Evolutionary conservation across 2,888 invertebrate species (phyloP).

Genomic region (Rhorus exstirpatorius): DNA sequence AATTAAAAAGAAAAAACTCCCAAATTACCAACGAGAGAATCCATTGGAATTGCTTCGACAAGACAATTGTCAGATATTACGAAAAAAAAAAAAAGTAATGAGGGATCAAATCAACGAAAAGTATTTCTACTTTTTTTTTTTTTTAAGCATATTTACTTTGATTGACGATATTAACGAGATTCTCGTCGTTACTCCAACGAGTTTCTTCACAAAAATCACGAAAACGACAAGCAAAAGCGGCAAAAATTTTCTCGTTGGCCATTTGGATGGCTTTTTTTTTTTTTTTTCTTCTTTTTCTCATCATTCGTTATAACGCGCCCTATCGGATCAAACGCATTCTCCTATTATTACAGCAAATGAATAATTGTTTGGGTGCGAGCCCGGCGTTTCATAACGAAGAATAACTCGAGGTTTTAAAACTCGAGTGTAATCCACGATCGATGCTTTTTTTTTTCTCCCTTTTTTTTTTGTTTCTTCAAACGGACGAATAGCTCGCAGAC

Average conservation of each 20-base stretch:
- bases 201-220: slow-evolving; percentile 20
- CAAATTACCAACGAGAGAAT: not conserved
- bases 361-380: slow-evolving; percentile 59
- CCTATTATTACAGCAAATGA: slow-evolving; percentile 52
- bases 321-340: slow-evolving; percentile 31
- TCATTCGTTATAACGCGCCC: too few relatives aligned
- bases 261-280: not conserved
- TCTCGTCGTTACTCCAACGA: not conserved
- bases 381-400: slow-evolving; percentile 51
- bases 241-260: not conserved
- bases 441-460: not conserved
- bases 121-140: slow-evolving; percentile 4
- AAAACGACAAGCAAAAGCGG: not conserved
- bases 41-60: not conserved
- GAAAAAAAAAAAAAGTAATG: not conserved
- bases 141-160: not conserved
- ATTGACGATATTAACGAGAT: not conserved
- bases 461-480: slow-evolving; percentile 6
- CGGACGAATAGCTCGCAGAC: slow-evolving; percentile 50
- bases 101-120: too few relatives aligned
- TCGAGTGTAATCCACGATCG: slow-evolving; percentile 42
- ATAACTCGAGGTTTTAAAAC: slow-evolving; percentile 53
- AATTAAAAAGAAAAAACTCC: too few relatives aligned
- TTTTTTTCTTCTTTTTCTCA: not conserved
- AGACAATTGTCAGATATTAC: not conserved